Conservation (phyloP, 2,888 invertebrate species). For the Scaptodrosophila latifasciaeformis region DNA sequence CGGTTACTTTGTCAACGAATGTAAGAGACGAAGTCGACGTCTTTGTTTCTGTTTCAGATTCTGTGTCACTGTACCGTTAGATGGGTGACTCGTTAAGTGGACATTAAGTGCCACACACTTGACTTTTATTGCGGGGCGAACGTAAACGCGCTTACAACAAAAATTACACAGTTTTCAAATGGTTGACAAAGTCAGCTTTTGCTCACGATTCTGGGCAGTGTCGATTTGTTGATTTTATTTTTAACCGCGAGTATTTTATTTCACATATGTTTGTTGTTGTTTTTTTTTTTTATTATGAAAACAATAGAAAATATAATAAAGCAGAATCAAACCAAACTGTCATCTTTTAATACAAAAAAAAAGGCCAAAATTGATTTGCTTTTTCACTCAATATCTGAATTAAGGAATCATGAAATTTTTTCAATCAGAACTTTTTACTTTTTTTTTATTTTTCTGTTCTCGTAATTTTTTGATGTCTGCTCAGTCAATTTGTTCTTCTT, state of each 20-base stretch:
- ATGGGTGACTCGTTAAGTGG: constrained; percentile 19
- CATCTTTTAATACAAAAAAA: no score
- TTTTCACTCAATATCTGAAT: constrained; percentile 4
- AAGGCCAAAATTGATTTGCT: constrained; percentile 6
- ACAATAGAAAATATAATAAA: constrained; percentile 29
- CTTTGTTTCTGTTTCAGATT: constrained; percentile 14
- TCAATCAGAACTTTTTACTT: constrained; percentile 62
- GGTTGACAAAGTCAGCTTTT: background rate
- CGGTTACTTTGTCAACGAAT: constrained; percentile 44
- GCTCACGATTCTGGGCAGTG: background rate
- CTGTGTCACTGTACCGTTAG: constrained; percentile 1
- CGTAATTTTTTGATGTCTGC: no score
- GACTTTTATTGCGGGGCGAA: constrained; percentile 45
- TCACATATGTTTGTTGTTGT: constrained; percentile 9
- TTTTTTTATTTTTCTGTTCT: constrained; percentile 17
- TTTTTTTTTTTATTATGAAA: constrained; percentile 15
- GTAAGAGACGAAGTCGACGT: no score
- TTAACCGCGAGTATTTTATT: background rate
- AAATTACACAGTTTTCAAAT: no score
- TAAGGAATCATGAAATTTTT: no score
- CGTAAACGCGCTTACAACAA: background rate
- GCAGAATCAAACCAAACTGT: constrained; percentile 15
- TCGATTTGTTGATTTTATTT: constrained; percentile 3
- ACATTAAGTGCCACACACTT: constrained; percentile 48
- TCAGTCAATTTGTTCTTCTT: constrained; percentile 33